Base-by-base conservation (phyloP, 1,140 invertebrate species). In the Mylabris phalerata region DNA sequence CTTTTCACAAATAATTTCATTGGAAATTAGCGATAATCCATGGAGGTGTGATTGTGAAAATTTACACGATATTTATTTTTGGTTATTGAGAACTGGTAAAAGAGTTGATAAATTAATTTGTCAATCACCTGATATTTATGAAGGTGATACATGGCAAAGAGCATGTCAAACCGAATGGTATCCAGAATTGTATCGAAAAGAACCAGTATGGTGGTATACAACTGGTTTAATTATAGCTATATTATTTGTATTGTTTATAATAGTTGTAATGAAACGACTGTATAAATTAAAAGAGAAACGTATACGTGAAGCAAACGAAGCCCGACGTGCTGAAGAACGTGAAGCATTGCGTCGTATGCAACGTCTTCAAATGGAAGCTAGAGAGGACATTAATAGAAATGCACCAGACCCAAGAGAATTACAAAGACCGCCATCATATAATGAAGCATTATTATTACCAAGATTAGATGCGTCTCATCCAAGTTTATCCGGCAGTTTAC, bases 371-470 rank as follows among this genome's bases (percentile, higher is more conserved):
- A 81, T 83, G 59, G 80, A 82, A 69, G 48, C 57, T 57, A 56
- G 56, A 57, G 38, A 71, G 68, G 50, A 69, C 65, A 75, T 74
- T 32, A 66, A 79, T 59, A 70, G 78, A 67, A 83, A 79, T 67
- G 73, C 84, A 60, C 70, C 83, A 65, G 77, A 84, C 78, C 75
- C 78, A 69, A 71, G 83, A 55, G 86, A 88, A 74, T 72, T 84
- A 10, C 77, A 84, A 39, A 75, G 78, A 5, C 81, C 85, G 50
- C 87, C 87, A 1, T 83, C 80, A n/a, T 88, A 89, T 65, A 82
- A 82, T 60, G 86, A 88, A 73, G 87, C 86, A 9, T 75, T 89
- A 49, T 77, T 81, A 6, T 84, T 89, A 81, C 84, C 84, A 11
- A 81, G 83, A 65, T 60, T 82, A 50, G 79, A 79, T 59, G 69